Percentiles rank a stretch among this genome's conserved stretches.
Conservation (phyloP, 2,888 invertebrate species). For the Sarcophaga carnaria region DNA sequence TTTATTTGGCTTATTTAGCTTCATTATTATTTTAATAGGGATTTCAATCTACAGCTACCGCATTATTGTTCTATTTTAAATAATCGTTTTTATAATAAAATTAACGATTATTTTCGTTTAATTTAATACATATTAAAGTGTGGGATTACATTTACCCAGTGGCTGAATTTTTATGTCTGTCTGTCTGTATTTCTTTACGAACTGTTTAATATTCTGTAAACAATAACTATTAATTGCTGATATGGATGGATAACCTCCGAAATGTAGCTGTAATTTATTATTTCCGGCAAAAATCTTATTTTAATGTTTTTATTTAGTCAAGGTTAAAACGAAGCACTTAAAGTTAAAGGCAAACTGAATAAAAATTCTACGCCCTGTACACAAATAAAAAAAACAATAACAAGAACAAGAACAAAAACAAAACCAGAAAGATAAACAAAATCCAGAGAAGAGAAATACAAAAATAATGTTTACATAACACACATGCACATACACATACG, state of each 20-base stretch:
- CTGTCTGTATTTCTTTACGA: not conserved
- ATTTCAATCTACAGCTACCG: not conserved
- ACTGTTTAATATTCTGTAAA: not conserved
- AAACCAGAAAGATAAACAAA: not conserved
- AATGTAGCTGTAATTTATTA: not conserved
- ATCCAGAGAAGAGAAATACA: not conserved
- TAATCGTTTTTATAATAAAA: too few species aligned
- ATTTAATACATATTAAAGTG: too few species aligned
- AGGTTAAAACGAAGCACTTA: not conserved
- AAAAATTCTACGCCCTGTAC: too few species aligned
- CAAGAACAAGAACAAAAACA: not conserved
- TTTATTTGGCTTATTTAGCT: not conserved
- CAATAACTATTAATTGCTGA: not conserved
- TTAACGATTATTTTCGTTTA: too few species aligned
- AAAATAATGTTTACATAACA: conserved; percentile 7
- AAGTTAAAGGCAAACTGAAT: not conserved
- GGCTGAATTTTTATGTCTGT: not conserved
- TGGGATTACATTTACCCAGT: too few species aligned
- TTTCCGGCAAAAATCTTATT: not conserved
- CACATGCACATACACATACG: not conserved
- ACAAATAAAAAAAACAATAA: too few species aligned
- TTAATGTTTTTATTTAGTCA: not conserved
- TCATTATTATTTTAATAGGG: not conserved
- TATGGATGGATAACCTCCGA: not conserved
- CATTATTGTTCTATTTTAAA: too few species aligned